Percentiles rank a stretch among this genome's conserved stretches.
Conservation (phyloP, 2,113 vertebrate genomes). For the Sturnus vulgaris region DNA sequence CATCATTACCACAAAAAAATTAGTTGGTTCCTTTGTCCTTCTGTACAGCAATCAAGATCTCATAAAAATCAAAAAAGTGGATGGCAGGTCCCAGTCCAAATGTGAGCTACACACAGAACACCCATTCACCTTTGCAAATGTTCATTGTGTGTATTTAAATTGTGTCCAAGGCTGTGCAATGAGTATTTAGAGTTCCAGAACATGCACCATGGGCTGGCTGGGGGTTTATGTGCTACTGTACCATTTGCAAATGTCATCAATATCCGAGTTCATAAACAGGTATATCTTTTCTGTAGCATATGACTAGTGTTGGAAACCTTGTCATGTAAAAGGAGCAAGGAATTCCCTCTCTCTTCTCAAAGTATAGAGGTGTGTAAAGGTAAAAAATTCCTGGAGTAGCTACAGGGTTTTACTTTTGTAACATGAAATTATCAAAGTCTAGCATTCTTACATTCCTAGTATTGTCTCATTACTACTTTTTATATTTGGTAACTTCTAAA, state of each 20-base stretch:
- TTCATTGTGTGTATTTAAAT: background rate
- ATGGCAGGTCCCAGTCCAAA: background rate
- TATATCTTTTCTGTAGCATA: background rate
- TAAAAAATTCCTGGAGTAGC: background rate
- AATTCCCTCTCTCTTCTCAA: fast-evolving
- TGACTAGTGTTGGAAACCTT: background rate
- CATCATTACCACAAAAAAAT: background rate
- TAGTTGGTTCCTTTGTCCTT: background rate
- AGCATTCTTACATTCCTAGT: background rate
- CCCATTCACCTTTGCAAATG: background rate
- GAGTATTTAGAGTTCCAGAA: background rate
- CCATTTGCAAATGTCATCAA: background rate
- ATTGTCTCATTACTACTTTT: background rate
- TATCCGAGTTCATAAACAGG: background rate
- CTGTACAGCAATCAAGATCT: background rate
- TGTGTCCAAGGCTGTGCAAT: background rate
- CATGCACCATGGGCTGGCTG: background rate
- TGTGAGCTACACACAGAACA: background rate
- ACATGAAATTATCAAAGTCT: background rate
- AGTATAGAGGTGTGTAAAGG: background rate
- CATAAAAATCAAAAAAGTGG: background rate
- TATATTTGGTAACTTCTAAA: background rate
- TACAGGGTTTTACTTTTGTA: background rate
- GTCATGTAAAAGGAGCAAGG: background rate
- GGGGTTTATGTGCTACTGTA: background rate